Evolutionary conservation across 2,797 vertebrate genomes (phyloP).

Genomic region (Neomorphus geoffroyi): DNA sequence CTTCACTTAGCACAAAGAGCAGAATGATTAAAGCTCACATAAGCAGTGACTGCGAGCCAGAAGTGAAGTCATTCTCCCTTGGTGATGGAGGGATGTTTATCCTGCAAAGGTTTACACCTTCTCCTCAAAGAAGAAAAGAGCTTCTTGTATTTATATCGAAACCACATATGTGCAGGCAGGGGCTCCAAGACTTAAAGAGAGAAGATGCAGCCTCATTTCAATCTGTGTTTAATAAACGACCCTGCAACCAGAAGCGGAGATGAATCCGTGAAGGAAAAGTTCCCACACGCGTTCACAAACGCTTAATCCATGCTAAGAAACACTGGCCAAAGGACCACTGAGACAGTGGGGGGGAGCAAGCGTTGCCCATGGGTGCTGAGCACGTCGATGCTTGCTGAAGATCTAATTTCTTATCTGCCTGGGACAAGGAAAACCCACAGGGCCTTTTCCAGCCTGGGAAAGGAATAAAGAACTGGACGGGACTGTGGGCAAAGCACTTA

Average conservation of each 20-base stretch:
- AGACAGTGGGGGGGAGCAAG: neutral
- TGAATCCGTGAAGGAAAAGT: neutral
- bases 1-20: neutral
- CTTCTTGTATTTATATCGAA: neutral
- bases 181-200: neutral
- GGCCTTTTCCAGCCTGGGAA: neutral
- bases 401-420: neutral
- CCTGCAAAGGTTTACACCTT: neutral
- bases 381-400: neutral
- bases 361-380: neutral
- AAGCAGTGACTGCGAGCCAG: neutral
- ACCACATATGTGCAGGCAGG: neutral
- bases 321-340: neutral
- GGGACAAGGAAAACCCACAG: neutral
- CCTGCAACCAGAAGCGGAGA: neutral
- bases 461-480: neutral
- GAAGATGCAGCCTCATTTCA: neutral
- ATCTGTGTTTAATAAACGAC: neutral
- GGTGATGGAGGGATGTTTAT: neutral
- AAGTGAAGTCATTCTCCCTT: neutral
- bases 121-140: neutral
- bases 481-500: neutral
- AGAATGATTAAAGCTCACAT: slow-evolving; percentile 29
- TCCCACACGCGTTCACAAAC: accelerated
- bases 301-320: neutral